phyloP scores from a whole-genome alignment of 2,888 invertebrate species.

The Sminthurides aquaticus region DNA sequence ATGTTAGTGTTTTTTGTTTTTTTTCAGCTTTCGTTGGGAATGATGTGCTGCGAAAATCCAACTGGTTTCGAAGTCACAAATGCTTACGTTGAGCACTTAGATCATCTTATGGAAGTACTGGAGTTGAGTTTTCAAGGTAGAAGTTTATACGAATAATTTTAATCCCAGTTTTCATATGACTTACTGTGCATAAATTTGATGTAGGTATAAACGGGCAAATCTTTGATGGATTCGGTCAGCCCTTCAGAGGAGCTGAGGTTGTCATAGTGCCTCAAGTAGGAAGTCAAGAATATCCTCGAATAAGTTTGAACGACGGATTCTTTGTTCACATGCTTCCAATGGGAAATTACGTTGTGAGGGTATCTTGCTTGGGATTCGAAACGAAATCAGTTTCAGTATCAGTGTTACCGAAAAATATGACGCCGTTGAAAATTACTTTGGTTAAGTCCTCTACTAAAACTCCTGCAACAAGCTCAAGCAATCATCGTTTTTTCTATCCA shows the following conservation, averaged over 20 bases:
- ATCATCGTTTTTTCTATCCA: constrained; percentile 35
- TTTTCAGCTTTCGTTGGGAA: constrained; percentile 33
- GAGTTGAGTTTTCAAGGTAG: constrained; percentile 36
- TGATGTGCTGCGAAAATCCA: constrained; percentile 40
- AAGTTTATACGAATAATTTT: background rate
- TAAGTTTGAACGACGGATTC: constrained; percentile 61
- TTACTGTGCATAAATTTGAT: too few relatives aligned
- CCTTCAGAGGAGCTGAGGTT: constrained; percentile 65
- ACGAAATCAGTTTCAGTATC: constrained; percentile 49
- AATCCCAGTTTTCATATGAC: too few relatives aligned
- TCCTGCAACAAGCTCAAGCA: background rate
- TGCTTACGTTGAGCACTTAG: constrained; percentile 31
- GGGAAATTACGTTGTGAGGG: constrained; percentile 57
- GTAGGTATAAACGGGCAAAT: constrained; percentile 66
- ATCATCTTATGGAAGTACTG: constrained; percentile 33
- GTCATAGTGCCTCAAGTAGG: constrained; percentile 55
- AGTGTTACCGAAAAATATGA: constrained; percentile 48
- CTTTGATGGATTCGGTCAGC: constrained; percentile 56
- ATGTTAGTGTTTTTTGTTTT: too few relatives aligned
- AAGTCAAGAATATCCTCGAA: constrained; percentile 51
- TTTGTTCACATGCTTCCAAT: constrained; percentile 65
- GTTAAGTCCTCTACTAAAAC: background rate
- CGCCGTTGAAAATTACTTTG: constrained; percentile 44
- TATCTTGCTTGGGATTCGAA: constrained; percentile 51
- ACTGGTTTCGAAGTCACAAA: constrained; percentile 28